A percentile compares a stretch with the other conserved stretches of the same genome.
phyloP scores from a whole-genome alignment of 1,140 invertebrate genomes.

The Drosophila santomea region DNA sequence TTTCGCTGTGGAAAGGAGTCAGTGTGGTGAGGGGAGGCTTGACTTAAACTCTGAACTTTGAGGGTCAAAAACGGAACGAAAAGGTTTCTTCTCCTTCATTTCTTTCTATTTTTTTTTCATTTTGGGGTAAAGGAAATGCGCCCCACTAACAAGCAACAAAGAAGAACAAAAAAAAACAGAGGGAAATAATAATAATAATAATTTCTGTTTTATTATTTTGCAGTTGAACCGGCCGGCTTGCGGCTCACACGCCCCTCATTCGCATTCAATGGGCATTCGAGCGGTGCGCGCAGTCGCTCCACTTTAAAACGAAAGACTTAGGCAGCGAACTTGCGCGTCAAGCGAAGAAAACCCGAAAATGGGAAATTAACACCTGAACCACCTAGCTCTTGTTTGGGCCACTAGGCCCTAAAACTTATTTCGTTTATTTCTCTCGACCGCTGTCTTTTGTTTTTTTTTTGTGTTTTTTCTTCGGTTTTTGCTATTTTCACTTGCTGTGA shows the following conservation, averaged over 20 bases:
- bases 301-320: slow-evolving; percentile 77
- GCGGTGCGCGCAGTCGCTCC: slow-evolving; percentile 55
- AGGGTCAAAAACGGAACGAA: slow-evolving; percentile 59
- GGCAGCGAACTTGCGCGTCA: slow-evolving; percentile 68
- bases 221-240: slow-evolving; percentile 59
- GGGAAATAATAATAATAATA: slow-evolving; percentile 70
- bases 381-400: slow-evolving; percentile 5
- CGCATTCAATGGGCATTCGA: slow-evolving; percentile 66
- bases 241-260: slow-evolving; percentile 76
- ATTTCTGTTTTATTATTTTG: slow-evolving; percentile 53
- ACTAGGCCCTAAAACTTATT: slow-evolving; percentile 47
- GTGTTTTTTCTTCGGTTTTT: slow-evolving; percentile 20
- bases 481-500: slow-evolving; percentile 79
- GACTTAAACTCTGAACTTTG: slow-evolving; percentile 52
- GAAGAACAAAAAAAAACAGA: slow-evolving; percentile 22
- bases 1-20: slow-evolving; percentile 45
- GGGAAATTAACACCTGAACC: slow-evolving; percentile 57
- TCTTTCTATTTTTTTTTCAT: background rate
- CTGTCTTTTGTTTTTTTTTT: slow-evolving; percentile 4
- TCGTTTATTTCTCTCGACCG: slow-evolving; percentile 45
- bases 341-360: slow-evolving; percentile 25
- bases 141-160: slow-evolving; percentile 33
- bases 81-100: slow-evolving; percentile 31
- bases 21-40: slow-evolving; percentile 25
- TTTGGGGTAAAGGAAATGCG: slow-evolving; percentile 47